These are phyloP conservation scores for Odontomyia ornata DNA, from an alignment of 2,888 invertebrate genomes.

Conservation along the genomic window DNA sequence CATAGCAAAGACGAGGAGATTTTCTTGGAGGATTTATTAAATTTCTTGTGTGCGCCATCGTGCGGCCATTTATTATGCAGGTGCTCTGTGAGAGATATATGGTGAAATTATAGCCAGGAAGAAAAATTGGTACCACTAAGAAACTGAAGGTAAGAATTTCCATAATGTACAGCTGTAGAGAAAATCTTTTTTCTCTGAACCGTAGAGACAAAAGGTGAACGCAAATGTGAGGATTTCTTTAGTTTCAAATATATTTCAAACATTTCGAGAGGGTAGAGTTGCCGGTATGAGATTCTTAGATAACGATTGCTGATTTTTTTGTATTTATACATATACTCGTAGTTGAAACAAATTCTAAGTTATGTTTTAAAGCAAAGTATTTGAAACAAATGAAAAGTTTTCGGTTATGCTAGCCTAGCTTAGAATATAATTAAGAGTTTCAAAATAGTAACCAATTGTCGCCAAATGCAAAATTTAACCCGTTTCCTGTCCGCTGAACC, in stretches of 20 bases:
- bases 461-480: too few species aligned
- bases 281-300: background rate
- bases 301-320: too few species aligned
- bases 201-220: background rate
- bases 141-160: constrained; percentile 39
- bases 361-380: too few species aligned
- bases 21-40: constrained; percentile 37
- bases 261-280: background rate
- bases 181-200: background rate
- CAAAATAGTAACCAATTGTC: too few species aligned
- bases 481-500: too few species aligned
- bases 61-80: constrained; percentile 43
- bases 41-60: constrained; percentile 43
- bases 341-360: too few species aligned
- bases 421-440: too few species aligned
- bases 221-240: background rate
- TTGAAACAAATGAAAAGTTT: too few species aligned
- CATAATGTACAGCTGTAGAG: constrained; percentile 35
- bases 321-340: too few species aligned
- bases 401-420: too few species aligned
- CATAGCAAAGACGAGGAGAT: constrained; percentile 18
- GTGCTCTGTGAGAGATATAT: constrained; percentile 37
- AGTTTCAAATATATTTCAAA: background rate
- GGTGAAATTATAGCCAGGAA: constrained; percentile 36
- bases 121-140: constrained; percentile 41